A percentile compares a stretch with the other conserved stretches of the same genome.
Evolutionary conservation across 2,797 vertebrate genomes (phyloP).

Genomic region (Enteromius viviparus): DNA sequence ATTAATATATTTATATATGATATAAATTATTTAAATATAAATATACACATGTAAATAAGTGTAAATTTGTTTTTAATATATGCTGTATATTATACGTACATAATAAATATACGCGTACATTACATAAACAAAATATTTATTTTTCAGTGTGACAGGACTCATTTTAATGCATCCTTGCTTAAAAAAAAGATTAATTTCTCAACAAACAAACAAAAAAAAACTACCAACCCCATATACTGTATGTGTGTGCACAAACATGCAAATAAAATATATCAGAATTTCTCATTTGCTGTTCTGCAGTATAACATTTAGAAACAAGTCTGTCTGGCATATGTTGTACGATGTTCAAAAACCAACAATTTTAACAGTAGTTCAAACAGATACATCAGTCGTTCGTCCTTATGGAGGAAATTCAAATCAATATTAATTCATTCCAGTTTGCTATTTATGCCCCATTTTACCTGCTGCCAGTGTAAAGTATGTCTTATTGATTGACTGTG

Average conservation of each 20-base stretch:
- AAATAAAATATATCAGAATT: background rate
- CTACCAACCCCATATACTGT: too few relatives aligned
- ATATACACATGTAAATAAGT: too few relatives aligned
- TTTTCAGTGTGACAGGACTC: too few relatives aligned
- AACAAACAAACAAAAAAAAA: background rate
- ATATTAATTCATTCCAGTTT: slow-evolving; percentile 45
- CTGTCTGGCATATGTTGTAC: background rate
- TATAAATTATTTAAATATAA: too few relatives aligned
- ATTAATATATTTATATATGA: too few relatives aligned
- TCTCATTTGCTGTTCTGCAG: background rate
- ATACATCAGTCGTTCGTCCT: slow-evolving; percentile 1
- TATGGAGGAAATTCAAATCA: slow-evolving; percentile 33
- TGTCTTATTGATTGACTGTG: slow-evolving; percentile 75
- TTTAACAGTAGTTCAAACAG: background rate
- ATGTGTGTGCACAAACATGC: background rate
- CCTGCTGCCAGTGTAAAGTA: slow-evolving; percentile 69
- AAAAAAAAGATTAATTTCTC: background rate
- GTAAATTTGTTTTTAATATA: too few relatives aligned
- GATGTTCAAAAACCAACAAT: background rate
- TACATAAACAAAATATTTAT: too few relatives aligned
- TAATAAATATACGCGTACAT: too few relatives aligned
- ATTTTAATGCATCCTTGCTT: background rate
- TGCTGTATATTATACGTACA: too few relatives aligned
- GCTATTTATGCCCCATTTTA: slow-evolving; percentile 50
- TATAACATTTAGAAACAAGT: background rate